phyloP scores from a whole-genome alignment of 1,140 invertebrate genomes.

The Pteromalus puparum region DNA sequence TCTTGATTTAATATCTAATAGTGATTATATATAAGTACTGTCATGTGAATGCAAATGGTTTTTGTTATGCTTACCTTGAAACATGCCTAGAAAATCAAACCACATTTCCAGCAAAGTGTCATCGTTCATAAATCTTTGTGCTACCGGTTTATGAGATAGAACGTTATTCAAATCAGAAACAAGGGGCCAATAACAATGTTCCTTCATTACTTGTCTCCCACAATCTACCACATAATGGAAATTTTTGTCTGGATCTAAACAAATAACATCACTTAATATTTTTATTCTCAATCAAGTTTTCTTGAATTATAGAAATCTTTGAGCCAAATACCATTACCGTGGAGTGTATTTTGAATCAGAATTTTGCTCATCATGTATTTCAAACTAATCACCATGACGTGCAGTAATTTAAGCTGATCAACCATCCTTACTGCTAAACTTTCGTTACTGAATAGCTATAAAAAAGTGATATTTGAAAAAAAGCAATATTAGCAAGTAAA shows the following conservation, averaged over 20 bases:
- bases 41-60: no score
- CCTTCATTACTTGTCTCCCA: conserved; percentile 93
- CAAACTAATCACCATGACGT: conserved; percentile 95
- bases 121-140: conserved; percentile 91
- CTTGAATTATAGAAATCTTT: neutral
- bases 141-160: conserved; percentile 93
- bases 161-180: conserved; percentile 98
- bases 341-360: conserved; percentile 89
- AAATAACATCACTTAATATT: neutral
- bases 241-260: conserved; percentile 85
- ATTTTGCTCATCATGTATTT: conserved; percentile 96
- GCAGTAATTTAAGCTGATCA: conserved; percentile 90
- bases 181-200: conserved; percentile 98
- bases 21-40: no score
- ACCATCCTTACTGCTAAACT: conserved; percentile 92
- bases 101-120: conserved; percentile 92
- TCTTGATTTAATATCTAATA: no score
- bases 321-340: conserved; percentile 77
- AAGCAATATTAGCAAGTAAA: no score
- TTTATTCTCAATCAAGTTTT: conserved; percentile 1
- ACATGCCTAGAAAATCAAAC: conserved; percentile 94
- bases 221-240: conserved; percentile 96
- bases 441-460: conserved; percentile 93
- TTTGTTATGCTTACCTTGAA: conserved; percentile 90
- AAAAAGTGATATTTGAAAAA: neutral